These are phyloP conservation scores for Anabacerthia variegaticeps DNA, from an alignment of 2,797 vertebrate species.

Conservation along the genomic window DNA sequence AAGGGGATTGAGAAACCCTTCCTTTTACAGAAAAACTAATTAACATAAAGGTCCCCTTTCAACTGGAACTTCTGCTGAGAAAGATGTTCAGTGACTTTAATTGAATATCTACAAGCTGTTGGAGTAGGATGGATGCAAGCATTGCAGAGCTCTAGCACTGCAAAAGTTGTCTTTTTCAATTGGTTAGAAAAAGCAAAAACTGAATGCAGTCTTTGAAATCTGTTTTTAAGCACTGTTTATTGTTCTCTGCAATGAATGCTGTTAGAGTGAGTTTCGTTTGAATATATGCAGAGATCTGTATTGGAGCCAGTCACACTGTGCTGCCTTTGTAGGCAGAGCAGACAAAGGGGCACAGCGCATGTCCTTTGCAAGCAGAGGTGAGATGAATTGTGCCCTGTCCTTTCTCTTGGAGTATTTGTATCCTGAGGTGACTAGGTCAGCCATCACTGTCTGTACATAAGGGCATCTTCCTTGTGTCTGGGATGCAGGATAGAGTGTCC, in stretches of 20 bases:
- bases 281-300: background rate
- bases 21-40: background rate
- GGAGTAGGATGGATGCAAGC: background rate
- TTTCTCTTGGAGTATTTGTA: background rate
- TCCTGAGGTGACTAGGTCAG: background rate
- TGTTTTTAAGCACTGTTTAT: constrained; percentile 19
- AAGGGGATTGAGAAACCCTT: background rate
- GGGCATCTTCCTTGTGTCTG: background rate
- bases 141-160: background rate
- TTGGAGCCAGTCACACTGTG: background rate
- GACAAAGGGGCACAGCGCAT: background rate
- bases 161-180: background rate
- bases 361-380: background rate
- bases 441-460: rapidly evolving
- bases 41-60: background rate
- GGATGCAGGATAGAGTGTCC: background rate
- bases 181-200: background rate
- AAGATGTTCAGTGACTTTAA: background rate
- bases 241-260: background rate
- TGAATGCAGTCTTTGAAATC: constrained; percentile 6
- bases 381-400: background rate
- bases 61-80: background rate
- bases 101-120: background rate
- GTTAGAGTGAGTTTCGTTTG: background rate
- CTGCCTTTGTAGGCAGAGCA: background rate